A percentile compares a stretch with the other conserved stretches of the same genome.
phyloP scores from a whole-genome alignment of 2,797 vertebrate species.

The Chelonia mydas region DNA sequence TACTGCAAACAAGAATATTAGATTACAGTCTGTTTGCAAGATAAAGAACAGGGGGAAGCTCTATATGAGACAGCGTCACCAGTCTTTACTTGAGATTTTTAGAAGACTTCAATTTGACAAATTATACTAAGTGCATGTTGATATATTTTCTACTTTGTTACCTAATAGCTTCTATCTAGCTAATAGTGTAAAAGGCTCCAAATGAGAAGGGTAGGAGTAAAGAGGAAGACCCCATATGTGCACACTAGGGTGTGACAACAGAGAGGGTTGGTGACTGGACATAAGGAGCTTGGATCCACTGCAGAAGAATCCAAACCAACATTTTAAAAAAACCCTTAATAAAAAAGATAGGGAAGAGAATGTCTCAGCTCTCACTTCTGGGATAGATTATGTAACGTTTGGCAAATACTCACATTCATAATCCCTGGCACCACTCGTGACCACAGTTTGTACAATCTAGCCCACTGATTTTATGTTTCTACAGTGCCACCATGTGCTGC shows the following conservation, averaged over 20 bases:
- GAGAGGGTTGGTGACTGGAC: not conserved
- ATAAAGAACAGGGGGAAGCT: not conserved
- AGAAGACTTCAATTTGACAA: not conserved
- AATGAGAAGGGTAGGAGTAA: not conserved
- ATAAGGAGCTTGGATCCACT: not conserved
- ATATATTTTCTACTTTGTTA: not conserved
- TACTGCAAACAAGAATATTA: not conserved
- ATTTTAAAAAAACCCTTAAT: not conserved
- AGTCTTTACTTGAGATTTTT: not conserved
- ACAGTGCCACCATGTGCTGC: not conserved
- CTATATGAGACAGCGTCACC: accelerated
- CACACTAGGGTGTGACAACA: not conserved
- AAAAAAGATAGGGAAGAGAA: accelerated
- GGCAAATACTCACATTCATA: not conserved
- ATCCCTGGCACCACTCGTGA: not conserved
- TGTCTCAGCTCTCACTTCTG: not conserved
- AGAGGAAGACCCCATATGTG: not conserved
- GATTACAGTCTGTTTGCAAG: not conserved
- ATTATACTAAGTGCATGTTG: not conserved
- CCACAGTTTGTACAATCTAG: not conserved
- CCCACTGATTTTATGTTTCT: not conserved
- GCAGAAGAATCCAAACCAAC: not conserved
- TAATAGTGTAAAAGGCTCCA: not conserved
- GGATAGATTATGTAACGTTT: not conserved
- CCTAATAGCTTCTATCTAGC: not conserved